Evolutionary conservation across 2,888 invertebrate species (phyloP), one percentile per base, ranked within the genome.

Genomic region (Acleris cristana): DNA sequence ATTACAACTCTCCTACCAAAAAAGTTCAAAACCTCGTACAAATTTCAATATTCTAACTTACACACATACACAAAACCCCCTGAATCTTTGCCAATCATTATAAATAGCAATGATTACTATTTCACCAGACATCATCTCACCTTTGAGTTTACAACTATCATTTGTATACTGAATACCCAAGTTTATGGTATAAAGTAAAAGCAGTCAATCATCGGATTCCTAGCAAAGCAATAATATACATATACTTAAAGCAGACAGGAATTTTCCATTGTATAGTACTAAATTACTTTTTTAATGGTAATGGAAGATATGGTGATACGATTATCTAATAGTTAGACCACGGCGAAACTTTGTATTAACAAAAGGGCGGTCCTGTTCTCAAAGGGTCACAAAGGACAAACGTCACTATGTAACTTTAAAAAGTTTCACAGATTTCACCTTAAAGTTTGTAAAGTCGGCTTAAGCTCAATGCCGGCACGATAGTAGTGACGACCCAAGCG

Each of bases 41-140:
- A 40, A 40, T 14, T 14, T 40, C 14, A 40, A 40, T 40, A 40
- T 40, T 40, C 40, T 40, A 40, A 40, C 40, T 48, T n/a, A 48
- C 45, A 45, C n/a, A 45, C 48, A 40, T 14, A 40, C 40, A 40
- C 10, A 6, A 44, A 44, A 23, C 19, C 16, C 16, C 51, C 23
- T 34, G 18, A n/a, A 5, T 57, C 61, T 66, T 66, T 66, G 66
- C 51, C 56, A 57, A 19, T 51, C 16, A 57, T 51, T 18, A 52
- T 62, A 66, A 57, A 66, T 61, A 61, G 61, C 34, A 44, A 7
- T 34, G 34, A 52, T 56, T 61, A 61, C 61, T 51, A 48, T n/a
- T 48, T 48, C 48, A 48, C n/a, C 48, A n/a, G 48, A 48, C 2
- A 8, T 45, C n/a, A n/a, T 48, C 8, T 18, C 48, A 18, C 6